Percentiles rank a stretch among this genome's conserved stretches.
phyloP scores from a whole-genome alignment of 1,140 invertebrate species.

The Samia ricini region DNA sequence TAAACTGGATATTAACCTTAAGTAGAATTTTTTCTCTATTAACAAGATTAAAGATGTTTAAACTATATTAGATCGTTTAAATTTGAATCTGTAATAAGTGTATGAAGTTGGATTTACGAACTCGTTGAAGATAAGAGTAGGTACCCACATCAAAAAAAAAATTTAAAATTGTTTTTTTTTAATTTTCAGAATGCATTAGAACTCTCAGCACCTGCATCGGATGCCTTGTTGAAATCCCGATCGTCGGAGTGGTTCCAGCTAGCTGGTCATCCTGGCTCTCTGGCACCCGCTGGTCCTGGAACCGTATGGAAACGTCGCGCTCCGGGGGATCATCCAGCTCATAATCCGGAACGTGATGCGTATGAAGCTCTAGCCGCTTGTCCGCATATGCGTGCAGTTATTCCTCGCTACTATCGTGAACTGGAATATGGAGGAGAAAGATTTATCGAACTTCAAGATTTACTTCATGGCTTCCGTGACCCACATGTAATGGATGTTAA shows the following conservation, averaged over 20 bases:
- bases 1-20: neutral
- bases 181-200: slow-evolving; percentile 94
- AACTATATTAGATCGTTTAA: no score
- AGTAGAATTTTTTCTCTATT: no score
- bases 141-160: no score
- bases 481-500: slow-evolving; percentile 96
- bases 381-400: slow-evolving; percentile 84
- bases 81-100: no score
- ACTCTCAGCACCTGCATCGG: slow-evolving; percentile 93
- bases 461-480: slow-evolving; percentile 90
- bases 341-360: slow-evolving; percentile 88
- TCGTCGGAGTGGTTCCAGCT: slow-evolving; percentile 91
- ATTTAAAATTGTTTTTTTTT: slow-evolving; percentile 25
- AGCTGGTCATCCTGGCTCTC: slow-evolving; percentile 94
- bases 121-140: no score
- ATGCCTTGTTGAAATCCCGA: slow-evolving; percentile 88
- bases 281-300: slow-evolving; percentile 95
- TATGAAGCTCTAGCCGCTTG: slow-evolving; percentile 91
- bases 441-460: slow-evolving; percentile 94
- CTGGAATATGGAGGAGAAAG: slow-evolving; percentile 91
- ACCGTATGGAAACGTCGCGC: slow-evolving; percentile 95
- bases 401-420: slow-evolving; percentile 92
- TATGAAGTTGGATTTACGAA: no score
- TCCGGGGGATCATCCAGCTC: slow-evolving; percentile 79
- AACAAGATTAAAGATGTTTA: no score